Conservation (phyloP, 2,113 vertebrate species). For the Hippocampus guttulatus region DNA sequence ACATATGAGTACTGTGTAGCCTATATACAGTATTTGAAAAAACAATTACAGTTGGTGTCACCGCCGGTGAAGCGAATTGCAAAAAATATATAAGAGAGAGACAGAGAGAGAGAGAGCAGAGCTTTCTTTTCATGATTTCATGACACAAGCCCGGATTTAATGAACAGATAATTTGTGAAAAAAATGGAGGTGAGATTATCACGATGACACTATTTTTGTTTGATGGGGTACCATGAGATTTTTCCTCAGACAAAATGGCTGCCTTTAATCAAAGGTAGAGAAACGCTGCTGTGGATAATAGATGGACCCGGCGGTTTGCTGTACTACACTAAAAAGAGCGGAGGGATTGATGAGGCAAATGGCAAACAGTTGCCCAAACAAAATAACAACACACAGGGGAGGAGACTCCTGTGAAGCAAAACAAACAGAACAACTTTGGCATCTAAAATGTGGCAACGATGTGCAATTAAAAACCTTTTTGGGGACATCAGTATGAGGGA, state of each 20-base stretch:
- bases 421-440: neutral
- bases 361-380: conserved; percentile 2
- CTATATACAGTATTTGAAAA: neutral
- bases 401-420: neutral
- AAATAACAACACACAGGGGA: conserved; percentile 2
- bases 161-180: no score
- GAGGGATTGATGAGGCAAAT: conserved; percentile 4
- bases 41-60: neutral
- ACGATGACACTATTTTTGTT: neutral
- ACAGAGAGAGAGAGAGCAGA: neutral
- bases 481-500: no score
- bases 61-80: no score
- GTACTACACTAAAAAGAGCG: neutral
- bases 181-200: neutral
- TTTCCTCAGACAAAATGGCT: neutral
- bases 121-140: neutral
- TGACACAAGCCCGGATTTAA: neutral
- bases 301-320: neutral
- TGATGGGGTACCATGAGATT: neutral
- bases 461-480: no score
- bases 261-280: neutral
- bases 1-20: neutral
- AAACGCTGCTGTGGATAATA: neutral
- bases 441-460: no score
- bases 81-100: neutral